Evolutionary conservation across 2,888 invertebrate species (phyloP).

Genomic region (Trissonchulus latispiculum): DNA sequence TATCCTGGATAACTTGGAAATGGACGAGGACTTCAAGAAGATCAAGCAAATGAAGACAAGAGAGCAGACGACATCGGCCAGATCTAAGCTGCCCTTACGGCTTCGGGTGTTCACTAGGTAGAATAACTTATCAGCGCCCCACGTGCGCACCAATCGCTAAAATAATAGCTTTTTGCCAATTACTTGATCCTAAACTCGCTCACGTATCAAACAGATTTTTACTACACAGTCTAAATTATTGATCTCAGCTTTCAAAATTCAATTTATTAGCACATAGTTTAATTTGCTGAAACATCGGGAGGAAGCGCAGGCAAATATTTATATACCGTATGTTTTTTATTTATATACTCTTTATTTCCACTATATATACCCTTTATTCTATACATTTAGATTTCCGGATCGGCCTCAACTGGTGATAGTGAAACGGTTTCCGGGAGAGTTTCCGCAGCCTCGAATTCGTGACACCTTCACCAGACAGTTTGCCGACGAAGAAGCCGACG

Average conservation of each 20-base stretch:
- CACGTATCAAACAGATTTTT: too few relatives aligned
- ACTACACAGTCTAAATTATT: too few relatives aligned
- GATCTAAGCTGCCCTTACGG: conserved; percentile 84
- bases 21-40: conserved; percentile 98
- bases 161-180: too few relatives aligned
- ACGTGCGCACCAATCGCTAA: too few relatives aligned
- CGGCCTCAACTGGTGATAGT: conserved; percentile 95
- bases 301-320: too few relatives aligned
- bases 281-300: too few relatives aligned
- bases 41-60: conserved; percentile 77
- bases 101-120: conserved; percentile 74
- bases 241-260: too few relatives aligned
- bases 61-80: conserved; percentile 95
- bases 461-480: conserved; percentile 99
- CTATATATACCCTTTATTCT: not conserved
- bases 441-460: conserved; percentile 59
- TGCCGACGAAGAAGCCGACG: conserved; percentile 64
- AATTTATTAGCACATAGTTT: too few relatives aligned
- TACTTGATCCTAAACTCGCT: too few relatives aligned
- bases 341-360: too few relatives aligned
- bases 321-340: too few relatives aligned
- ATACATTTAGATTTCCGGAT: conserved; percentile 63
- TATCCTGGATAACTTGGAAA: conserved; percentile 94
- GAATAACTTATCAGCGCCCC: too few relatives aligned
- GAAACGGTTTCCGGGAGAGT: conserved; percentile 75